phyloP scores from a whole-genome alignment of 2,888 invertebrate genomes.

The Trichacis sp. region DNA sequence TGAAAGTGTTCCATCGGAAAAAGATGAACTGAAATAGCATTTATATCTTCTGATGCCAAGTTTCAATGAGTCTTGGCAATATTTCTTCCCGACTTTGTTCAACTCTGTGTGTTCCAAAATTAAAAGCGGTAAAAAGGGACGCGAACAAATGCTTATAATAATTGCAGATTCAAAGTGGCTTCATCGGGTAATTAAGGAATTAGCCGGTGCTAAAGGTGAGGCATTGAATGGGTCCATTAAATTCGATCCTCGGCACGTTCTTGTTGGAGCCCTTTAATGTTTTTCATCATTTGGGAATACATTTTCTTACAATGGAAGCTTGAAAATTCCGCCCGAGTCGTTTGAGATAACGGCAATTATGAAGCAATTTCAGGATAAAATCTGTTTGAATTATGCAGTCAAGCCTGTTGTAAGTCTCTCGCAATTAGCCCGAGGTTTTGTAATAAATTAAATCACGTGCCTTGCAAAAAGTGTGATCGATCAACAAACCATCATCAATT shows the following conservation, averaged over 20 bases:
- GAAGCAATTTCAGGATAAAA: slow-evolving; percentile 35
- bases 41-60: not conserved
- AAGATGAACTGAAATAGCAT: slow-evolving; percentile 3
- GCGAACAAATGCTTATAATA: no score
- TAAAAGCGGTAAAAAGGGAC: not conserved
- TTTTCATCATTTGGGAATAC: slow-evolving; percentile 21
- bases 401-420: slow-evolving; percentile 14
- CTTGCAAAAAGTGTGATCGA: not conserved
- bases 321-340: slow-evolving; percentile 27
- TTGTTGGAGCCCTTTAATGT: slow-evolving; percentile 14
- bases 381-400: slow-evolving; percentile 30
- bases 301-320: slow-evolving; percentile 22
- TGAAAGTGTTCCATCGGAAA: not conserved
- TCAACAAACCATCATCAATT: not conserved
- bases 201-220: slow-evolving; percentile 4
- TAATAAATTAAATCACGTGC: not conserved
- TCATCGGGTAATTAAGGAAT: slow-evolving; percentile 8
- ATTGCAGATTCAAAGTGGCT: no score
- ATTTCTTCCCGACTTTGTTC: not conserved
- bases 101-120: not conserved
- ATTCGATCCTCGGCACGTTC: slow-evolving; percentile 5
- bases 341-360: slow-evolving; percentile 36
- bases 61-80: not conserved
- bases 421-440: slow-evolving; percentile 11
- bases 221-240: slow-evolving; percentile 14